Evolutionary conservation across 2,113 vertebrate species (phyloP).

Genomic region (Neodon shergylaensis): DNA sequence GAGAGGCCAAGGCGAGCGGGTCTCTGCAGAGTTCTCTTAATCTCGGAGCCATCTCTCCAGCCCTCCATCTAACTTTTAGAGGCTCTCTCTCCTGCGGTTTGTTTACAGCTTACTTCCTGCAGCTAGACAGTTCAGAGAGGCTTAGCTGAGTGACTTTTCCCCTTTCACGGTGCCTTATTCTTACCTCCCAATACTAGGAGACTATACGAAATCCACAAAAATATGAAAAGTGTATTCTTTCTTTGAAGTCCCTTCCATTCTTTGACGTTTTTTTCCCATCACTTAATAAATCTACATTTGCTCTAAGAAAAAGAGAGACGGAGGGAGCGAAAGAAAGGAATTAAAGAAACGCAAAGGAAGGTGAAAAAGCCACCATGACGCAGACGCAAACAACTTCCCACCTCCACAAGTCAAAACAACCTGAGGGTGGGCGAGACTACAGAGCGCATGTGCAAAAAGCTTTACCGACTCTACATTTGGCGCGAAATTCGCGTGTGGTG

Average conservation of each 20-base stretch:
- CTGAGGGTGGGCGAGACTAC: fast-evolving
- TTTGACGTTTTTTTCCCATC: no score
- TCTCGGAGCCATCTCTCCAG: background rate
- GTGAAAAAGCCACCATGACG: background rate
- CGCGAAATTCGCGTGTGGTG: conserved; percentile 84
- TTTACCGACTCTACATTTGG: conserved; percentile 65
- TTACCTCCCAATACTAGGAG: background rate
- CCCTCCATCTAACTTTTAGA: background rate
- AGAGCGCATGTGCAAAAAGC: conserved; percentile 55
- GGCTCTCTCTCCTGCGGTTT: background rate
- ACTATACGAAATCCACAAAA: background rate
- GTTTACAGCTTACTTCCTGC: background rate
- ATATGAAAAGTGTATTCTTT: no score
- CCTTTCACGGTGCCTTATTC: background rate
- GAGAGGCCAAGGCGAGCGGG: background rate
- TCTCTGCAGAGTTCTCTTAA: background rate
- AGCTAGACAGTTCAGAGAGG: background rate
- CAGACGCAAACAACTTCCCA: fast-evolving
- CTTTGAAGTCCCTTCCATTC: background rate
- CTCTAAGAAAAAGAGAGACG: background rate
- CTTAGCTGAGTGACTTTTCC: background rate
- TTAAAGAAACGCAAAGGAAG: no score
- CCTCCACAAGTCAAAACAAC: background rate
- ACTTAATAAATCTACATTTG: background rate
- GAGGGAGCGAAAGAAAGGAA: no score